Evolutionary conservation across 2,797 vertebrate species (phyloP).

Genomic region (Cynopterus sphinx): DNA sequence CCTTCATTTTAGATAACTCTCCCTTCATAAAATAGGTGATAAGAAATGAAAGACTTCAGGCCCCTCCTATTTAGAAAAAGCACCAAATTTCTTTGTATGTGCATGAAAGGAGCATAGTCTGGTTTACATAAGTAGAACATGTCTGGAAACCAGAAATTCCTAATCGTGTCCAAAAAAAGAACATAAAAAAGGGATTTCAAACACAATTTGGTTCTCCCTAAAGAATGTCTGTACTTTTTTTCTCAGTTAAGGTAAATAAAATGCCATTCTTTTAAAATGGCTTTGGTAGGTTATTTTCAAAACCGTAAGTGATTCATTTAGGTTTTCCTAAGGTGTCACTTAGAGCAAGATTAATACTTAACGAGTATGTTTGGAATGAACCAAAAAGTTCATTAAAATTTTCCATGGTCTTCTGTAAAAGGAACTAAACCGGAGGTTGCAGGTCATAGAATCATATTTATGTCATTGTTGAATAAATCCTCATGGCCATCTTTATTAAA

Average conservation of each 20-base stretch:
- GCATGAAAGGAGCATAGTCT: background rate
- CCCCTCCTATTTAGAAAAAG: background rate
- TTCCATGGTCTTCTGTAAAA: background rate
- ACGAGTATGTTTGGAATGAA: background rate
- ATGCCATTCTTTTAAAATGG: background rate
- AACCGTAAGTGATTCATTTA: conserved; percentile 12
- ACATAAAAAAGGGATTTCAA: background rate
- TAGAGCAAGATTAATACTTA: background rate
- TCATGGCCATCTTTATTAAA: conserved; percentile 2
- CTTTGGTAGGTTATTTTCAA: background rate
- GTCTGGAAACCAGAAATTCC: background rate
- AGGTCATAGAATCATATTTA: background rate
- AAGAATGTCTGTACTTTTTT: background rate
- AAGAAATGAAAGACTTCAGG: background rate
- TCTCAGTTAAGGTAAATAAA: conserved; percentile 14
- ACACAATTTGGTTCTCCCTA: background rate
- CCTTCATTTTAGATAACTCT: background rate
- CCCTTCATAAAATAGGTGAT: background rate
- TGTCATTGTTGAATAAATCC: background rate
- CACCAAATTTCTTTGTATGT: background rate
- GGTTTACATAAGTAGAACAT: background rate
- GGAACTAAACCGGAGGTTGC: background rate
- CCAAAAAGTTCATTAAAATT: background rate
- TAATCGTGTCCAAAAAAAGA: conserved; percentile 26
- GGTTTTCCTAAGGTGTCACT: background rate